A percentile compares a stretch with the other conserved stretches of the same genome.
phyloP scores from a whole-genome alignment of 2,113 vertebrate genomes.

The Limanda limanda region DNA sequence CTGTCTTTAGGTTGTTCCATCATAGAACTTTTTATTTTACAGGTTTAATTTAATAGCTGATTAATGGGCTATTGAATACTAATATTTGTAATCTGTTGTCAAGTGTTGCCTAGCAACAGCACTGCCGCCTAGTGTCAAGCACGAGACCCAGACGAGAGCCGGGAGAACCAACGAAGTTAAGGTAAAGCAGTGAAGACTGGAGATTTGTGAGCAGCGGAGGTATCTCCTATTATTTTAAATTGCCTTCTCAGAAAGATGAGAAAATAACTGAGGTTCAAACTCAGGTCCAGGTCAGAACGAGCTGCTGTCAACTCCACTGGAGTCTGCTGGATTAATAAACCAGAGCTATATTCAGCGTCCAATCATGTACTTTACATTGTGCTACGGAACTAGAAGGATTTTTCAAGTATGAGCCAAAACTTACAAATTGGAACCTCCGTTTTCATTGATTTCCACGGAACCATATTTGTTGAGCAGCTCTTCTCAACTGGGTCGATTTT shows the following conservation, averaged over 20 bases:
- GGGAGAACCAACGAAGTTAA: not conserved
- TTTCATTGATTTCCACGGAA: not conserved
- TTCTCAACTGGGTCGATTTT: not conserved
- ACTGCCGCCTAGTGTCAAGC: not conserved
- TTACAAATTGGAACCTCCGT: not conserved
- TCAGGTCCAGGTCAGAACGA: not conserved
- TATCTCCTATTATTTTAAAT: constrained; percentile 32
- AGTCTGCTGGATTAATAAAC: constrained; percentile 1
- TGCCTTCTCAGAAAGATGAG: constrained; percentile 19
- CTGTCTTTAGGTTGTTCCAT: not conserved
- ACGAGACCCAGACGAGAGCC: not conserved
- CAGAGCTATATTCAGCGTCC: not conserved
- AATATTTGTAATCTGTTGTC: constrained; percentile 27
- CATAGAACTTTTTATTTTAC: constrained; percentile 10
- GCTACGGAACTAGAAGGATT: not conserved
- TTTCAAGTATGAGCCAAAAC: not conserved
- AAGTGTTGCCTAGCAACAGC: constrained; percentile 23
- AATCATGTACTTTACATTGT: not conserved
- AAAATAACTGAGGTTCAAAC: not conserved
- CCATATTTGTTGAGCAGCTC: not conserved
- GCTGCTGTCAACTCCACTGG: not conserved
- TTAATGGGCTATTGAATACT: not conserved
- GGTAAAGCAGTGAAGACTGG: not conserved
- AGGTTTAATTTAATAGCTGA: not conserved
- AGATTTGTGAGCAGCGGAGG: no score